Conservation (phyloP, 2,888 invertebrate species). For the Scaptomyza parva region DNA sequence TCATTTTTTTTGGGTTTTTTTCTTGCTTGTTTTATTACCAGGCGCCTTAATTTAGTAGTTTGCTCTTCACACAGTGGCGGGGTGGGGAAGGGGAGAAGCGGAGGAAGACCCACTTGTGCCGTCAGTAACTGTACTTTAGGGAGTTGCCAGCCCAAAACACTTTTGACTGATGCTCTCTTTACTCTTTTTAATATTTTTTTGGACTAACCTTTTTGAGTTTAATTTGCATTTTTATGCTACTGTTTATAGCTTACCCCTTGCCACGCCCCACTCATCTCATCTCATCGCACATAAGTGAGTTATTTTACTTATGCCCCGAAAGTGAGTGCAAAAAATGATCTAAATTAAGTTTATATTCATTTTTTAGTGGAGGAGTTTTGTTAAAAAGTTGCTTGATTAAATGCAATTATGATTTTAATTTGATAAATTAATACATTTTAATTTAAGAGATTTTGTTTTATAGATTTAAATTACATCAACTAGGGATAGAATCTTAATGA, state of each 20-base stretch:
- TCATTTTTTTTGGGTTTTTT: constrained; percentile 15
- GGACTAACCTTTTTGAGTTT: constrained; percentile 51
- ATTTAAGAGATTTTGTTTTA: too few species aligned
- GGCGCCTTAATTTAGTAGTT: constrained; percentile 75
- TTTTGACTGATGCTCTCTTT: constrained; percentile 31
- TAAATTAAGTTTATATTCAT: constrained; percentile 9
- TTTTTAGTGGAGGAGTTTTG: not conserved
- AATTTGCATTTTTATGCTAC: constrained; percentile 68
- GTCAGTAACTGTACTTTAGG: constrained; percentile 65
- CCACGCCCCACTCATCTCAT: not conserved
- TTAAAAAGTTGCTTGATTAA: too few species aligned
- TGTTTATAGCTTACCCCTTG: constrained; percentile 17
- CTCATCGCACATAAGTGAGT: constrained; percentile 42
- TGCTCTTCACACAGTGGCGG: too few species aligned
- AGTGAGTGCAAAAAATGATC: not conserved
- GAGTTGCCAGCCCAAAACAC: constrained; percentile 37
- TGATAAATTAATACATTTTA: too few species aligned
- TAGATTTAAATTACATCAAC: too few species aligned
- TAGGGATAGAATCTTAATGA: too few species aligned
- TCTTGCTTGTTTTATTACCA: constrained; percentile 68
- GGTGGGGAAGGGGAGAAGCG: too few species aligned
- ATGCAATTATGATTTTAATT: too few species aligned
- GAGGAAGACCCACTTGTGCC: constrained; percentile 48
- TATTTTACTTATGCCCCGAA: constrained; percentile 2
- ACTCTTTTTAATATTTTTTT: constrained; percentile 41